These are phyloP conservation scores for Drosophila parvula DNA, from an alignment of 1,140 invertebrate genomes.

Conservation along the genomic window DNA sequence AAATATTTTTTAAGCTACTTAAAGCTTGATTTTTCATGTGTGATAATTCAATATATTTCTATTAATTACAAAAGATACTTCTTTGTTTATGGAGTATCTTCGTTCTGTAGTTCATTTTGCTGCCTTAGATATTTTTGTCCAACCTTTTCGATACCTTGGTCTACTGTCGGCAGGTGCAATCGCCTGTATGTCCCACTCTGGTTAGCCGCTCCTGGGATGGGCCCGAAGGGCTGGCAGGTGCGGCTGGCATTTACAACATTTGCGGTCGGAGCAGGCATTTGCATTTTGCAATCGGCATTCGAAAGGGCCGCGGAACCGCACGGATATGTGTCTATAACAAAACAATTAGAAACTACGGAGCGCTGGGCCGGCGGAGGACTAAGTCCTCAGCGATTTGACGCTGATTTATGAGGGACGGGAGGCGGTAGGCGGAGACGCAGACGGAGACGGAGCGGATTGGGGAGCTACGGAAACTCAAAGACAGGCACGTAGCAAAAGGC, in stretches of 20 bases:
- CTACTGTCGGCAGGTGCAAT: slow-evolving; percentile 53
- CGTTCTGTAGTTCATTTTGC: too few relatives aligned
- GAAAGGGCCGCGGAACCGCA: slow-evolving; percentile 51
- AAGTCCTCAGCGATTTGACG: slow-evolving; percentile 77
- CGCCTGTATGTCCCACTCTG: slow-evolving; percentile 27
- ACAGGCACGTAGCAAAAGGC: slow-evolving; percentile 71
- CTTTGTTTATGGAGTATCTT: not conserved
- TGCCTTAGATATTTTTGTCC: not conserved
- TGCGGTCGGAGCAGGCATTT: slow-evolving; percentile 67
- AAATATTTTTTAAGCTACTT: too few relatives aligned
- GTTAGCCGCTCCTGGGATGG: slow-evolving; percentile 7
- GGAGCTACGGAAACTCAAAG: slow-evolving; percentile 58
- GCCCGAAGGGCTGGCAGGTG: slow-evolving; percentile 9
- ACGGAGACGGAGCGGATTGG: slow-evolving; percentile 4
- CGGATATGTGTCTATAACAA: slow-evolving; percentile 82
- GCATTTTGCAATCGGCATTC: slow-evolving; percentile 70
- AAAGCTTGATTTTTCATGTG: not conserved
- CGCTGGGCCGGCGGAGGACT: slow-evolving; percentile 24
- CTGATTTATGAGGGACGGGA: slow-evolving; percentile 67
- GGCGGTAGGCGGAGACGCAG: slow-evolving; percentile 6
- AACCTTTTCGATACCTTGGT: too few relatives aligned
- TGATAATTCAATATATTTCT: too few relatives aligned
- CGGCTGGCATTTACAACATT: slow-evolving; percentile 66
- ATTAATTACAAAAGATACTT: not conserved
- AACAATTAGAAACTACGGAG: slow-evolving; percentile 73